Percentiles rank a stretch among this genome's conserved stretches.
Conservation (phyloP, 1,140 invertebrate genomes). For the Pseudomyrmex cubaensis region DNA sequence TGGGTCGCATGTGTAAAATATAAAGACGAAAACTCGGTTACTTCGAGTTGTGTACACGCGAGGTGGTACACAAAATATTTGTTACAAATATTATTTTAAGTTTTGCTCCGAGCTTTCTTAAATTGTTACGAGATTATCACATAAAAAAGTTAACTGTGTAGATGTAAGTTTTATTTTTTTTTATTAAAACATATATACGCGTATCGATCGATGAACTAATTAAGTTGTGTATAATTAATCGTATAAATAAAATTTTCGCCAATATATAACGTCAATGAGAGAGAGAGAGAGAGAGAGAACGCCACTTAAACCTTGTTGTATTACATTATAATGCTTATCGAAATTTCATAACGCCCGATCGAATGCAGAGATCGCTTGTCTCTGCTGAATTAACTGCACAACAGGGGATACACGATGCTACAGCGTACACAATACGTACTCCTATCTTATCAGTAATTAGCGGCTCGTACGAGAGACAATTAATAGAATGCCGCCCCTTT, state of each 20-base stretch:
- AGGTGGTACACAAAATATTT: too few species aligned
- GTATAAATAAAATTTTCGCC: background rate
- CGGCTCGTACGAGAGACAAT: slow-evolving; percentile 22
- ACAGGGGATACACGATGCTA: slow-evolving; percentile 43
- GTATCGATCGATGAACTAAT: background rate
- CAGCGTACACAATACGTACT: slow-evolving; percentile 30
- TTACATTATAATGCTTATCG: slow-evolving; percentile 6
- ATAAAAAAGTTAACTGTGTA: too few species aligned
- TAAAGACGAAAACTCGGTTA: background rate
- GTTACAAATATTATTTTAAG: too few species aligned
- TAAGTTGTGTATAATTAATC: background rate
- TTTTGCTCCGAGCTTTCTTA: too few species aligned
- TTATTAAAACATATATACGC: background rate
- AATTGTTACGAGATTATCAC: too few species aligned
- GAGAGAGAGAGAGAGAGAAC: too few species aligned
- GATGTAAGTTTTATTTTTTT: background rate
- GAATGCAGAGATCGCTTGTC: slow-evolving; percentile 34
- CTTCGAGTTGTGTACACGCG: background rate
- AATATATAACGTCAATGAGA: too few species aligned
- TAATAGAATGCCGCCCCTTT: slow-evolving; percentile 13
- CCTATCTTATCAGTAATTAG: slow-evolving; percentile 56
- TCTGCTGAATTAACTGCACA: slow-evolving; percentile 46
- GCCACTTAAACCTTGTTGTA: background rate
- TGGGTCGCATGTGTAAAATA: background rate
- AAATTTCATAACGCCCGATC: slow-evolving; percentile 31